Evolutionary conservation across 2,113 vertebrate genomes (phyloP), one percentile per base, ranked within the genome.

Genomic region (Passer montanus): DNA sequence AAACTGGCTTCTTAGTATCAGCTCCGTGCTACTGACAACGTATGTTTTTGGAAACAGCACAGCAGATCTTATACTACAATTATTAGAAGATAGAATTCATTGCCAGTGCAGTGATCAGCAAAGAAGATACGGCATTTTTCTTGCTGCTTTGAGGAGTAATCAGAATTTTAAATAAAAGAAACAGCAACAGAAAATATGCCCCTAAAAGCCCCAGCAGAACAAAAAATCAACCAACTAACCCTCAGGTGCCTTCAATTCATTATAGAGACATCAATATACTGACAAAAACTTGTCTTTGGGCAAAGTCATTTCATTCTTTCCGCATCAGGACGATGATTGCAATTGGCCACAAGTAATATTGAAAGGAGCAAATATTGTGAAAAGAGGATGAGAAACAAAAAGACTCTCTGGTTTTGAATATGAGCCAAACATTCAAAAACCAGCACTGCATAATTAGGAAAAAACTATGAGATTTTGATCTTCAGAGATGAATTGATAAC

Each of bases 281-380:
- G 73, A 84, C 66, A 87, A 93, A 92, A 74, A 59, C 0, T 1
- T 58, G 69, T 92, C 95, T 91, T 93, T 88, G 79, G 96, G 77
- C 35, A 95, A 96, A 95, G 74, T 56, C 6, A 31, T 47, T 93
- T 91, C 46, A 15, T 88, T 83, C 55, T 95, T 82, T 79, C 50
- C 23, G 73, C n/a, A 58, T 52, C 1, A 24, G 73, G 72, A 37
- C 0, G 2, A 69, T 64, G 44, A 90, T 19, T 84, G 43, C 56
- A 89, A 20, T 10, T 90, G 89, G 47, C 56, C 60, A 41, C 41
- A 43, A 70, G 66, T 84, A 39, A 72, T 79, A 47, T 3, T 50
- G 79, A 91, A 88, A 89, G 60, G 15, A 87, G 83, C 31, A 87
- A 93, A 84, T 20, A 20, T 30, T 2, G 7, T 47, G 59, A 92